Evolutionary conservation across 2,113 vertebrate genomes (phyloP).

Genomic region (Pseudorectes ferrugineus): DNA sequence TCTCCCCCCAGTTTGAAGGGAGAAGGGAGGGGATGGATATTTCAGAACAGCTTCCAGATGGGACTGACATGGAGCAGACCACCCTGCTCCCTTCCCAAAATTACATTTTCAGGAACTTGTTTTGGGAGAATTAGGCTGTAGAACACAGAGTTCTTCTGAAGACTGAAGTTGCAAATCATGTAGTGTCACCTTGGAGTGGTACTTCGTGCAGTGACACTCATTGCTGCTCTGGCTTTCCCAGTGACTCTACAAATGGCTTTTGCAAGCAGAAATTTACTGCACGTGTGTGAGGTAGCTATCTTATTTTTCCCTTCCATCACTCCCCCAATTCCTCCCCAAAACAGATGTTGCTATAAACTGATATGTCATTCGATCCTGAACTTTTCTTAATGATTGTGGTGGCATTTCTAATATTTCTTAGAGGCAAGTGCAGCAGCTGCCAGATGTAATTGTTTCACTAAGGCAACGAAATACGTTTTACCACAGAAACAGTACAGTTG

Average conservation of each 20-base stretch:
- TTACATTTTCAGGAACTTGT: neutral
- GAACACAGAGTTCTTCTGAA: neutral
- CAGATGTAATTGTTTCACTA: neutral
- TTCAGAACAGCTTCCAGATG: neutral
- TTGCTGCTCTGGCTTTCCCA: neutral
- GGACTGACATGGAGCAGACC: neutral
- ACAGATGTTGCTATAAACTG: slow-evolving; percentile 9
- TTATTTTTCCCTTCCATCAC: neutral
- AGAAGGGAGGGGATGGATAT: neutral
- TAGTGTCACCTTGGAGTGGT: neutral
- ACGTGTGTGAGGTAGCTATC: neutral
- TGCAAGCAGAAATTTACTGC: neutral
- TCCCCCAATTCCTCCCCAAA: neutral
- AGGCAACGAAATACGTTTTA: neutral
- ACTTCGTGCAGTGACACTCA: neutral
- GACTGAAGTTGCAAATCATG: neutral
- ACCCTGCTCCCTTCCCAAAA: neutral
- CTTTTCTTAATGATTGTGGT: slow-evolving; percentile 17
- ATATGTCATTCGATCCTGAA: slow-evolving; percentile 11
- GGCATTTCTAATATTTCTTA: slow-evolving; percentile 48
- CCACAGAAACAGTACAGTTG: neutral
- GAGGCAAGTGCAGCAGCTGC: slow-evolving; percentile 18
- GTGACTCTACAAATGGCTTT: neutral
- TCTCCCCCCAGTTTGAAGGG: neutral
- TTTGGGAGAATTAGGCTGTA: neutral